A percentile compares a stretch with the other conserved stretches of the same genome.
These are phyloP conservation scores for Chloroclystis v-ata DNA, from an alignment of 2,888 invertebrate species.

Conservation along the genomic window DNA sequence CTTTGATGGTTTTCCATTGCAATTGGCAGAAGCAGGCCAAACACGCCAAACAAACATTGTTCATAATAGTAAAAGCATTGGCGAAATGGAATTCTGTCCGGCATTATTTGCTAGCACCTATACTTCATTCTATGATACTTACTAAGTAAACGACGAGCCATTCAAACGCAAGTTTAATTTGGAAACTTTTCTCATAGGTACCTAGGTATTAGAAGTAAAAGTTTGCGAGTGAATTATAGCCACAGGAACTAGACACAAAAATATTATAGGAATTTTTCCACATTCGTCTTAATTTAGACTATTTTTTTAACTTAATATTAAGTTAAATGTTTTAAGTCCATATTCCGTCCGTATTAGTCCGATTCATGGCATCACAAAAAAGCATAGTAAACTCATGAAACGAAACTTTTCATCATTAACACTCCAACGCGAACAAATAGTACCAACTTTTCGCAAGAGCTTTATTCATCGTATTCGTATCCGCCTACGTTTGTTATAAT, in stretches of 20 bases:
- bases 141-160: too few species aligned
- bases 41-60: neutral
- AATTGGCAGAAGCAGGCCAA: neutral
- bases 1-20: neutral
- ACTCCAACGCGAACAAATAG: constrained; percentile 25
- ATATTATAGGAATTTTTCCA: too few species aligned
- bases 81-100: neutral
- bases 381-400: constrained; percentile 1
- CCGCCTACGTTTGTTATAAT: constrained; percentile 24
- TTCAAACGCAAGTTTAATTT: too few species aligned
- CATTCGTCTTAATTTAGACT: too few species aligned
- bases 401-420: constrained; percentile 7
- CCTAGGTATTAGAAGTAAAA: too few species aligned
- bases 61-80: neutral
- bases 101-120: too few species aligned
- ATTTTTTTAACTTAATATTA: too few species aligned
- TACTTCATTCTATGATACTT: too few species aligned
- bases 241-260: too few species aligned
- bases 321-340: too few species aligned
- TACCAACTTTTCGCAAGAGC: constrained; percentile 27
- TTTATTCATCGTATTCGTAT: constrained; percentile 30
- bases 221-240: too few species aligned
- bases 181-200: too few species aligned
- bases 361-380: constrained; percentile 3
- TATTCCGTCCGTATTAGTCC: neutral